Percentiles rank a stretch among this genome's conserved stretches.
Evolutionary conservation across 2,797 vertebrate species (phyloP).

Genomic region (Protonibea diacanthus): DNA sequence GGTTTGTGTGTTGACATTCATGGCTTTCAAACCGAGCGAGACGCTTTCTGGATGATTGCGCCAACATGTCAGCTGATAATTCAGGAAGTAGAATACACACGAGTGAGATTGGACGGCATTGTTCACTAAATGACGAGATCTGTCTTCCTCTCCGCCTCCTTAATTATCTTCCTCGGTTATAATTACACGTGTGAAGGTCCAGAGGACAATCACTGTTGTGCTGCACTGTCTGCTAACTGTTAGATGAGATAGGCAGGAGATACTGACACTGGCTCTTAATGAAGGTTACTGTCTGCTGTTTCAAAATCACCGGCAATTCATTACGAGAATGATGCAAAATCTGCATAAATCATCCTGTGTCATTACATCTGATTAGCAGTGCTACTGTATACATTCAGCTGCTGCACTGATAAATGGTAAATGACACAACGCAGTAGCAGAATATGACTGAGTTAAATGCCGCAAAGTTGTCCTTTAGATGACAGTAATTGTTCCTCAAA

Average conservation of each 20-base stretch:
- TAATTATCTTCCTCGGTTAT: conserved; percentile 83
- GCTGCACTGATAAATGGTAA: conserved; percentile 11
- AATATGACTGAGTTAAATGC: conserved; percentile 11
- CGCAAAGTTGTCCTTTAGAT: conserved; percentile 40
- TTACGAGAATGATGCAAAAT: conserved; percentile 44
- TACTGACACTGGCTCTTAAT: conserved; percentile 46
- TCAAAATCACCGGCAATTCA: conserved; percentile 48
- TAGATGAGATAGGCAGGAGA: conserved; percentile 66
- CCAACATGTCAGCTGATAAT: conserved; percentile 78
- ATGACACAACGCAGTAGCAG: background rate
- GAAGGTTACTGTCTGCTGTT: conserved; percentile 58
- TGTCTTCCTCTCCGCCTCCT: conserved; percentile 78
- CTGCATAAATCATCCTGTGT: conserved; percentile 32
- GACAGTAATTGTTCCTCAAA: conserved; percentile 57
- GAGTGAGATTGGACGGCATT: conserved; percentile 79
- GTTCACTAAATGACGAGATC: conserved; percentile 82
- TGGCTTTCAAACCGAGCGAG: conserved; percentile 46
- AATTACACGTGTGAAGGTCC: conserved; percentile 84
- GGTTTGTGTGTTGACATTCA: conserved; percentile 71
- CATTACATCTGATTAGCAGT: conserved; percentile 41
- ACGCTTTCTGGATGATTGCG: conserved; percentile 77
- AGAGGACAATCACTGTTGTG: conserved; percentile 77
- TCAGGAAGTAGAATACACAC: conserved; percentile 73
- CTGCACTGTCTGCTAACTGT: conserved; percentile 65
- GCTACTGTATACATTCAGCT: conserved; percentile 10